phyloP scores from a whole-genome alignment of 2,888 invertebrate genomes.

The Euzophera pinguis region DNA sequence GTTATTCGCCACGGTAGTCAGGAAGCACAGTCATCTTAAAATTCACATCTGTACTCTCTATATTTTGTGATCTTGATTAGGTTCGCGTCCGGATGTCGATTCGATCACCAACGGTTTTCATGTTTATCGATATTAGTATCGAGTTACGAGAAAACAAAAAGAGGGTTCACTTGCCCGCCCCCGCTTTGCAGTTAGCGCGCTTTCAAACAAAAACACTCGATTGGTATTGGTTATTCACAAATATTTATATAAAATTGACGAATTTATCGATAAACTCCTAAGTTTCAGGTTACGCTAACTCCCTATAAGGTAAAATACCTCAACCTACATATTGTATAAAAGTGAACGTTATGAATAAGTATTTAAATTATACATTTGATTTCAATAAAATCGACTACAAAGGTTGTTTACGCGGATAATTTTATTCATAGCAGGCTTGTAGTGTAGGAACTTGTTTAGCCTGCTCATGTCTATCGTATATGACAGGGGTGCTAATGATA shows the following conservation, averaged over 20 bases:
- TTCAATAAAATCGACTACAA: neutral
- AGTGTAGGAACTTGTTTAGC: conserved; percentile 1
- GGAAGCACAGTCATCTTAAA: no score
- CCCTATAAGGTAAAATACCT: neutral
- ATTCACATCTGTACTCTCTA: neutral
- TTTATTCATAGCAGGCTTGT: conserved; percentile 7
- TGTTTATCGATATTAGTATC: conserved; percentile 8
- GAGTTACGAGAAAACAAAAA: conserved; percentile 8
- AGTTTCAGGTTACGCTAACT: no score
- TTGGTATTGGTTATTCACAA: neutral
- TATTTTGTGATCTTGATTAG: neutral
- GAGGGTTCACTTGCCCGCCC: neutral
- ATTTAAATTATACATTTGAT: conserved; percentile 1
- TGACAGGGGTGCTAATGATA: neutral
- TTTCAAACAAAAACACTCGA: neutral
- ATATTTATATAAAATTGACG: neutral
- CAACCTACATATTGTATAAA: neutral
- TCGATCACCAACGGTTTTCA: conserved; percentile 3
- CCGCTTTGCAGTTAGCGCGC: neutral
- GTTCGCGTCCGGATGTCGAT: conserved; percentile 6
- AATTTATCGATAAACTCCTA: no score
- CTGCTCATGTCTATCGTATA: neutral
- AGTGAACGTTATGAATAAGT: neutral
- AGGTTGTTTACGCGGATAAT: neutral
- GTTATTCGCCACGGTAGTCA: no score